Base-by-base conservation (phyloP, 2,113 vertebrate species). In the Chunga burmeisteri region DNA sequence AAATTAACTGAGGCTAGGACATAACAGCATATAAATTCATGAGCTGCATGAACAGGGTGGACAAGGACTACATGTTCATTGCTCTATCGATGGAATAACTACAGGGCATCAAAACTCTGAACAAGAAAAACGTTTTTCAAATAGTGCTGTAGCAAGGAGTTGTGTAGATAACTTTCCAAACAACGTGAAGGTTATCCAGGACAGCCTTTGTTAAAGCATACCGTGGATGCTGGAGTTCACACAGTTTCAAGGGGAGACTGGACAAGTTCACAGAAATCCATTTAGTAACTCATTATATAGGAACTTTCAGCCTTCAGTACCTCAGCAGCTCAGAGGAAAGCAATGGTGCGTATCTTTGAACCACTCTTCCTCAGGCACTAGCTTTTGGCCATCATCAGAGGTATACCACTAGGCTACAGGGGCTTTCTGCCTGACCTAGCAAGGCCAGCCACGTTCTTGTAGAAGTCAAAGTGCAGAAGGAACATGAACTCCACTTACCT, bases 201-300 rank as follows among this genome's bases (percentile, higher is more conserved):
- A 94, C 85, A 91, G 81, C 36, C 22, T 83, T 93, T 87, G 85
- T 90, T 93, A 89, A 84, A 92, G 52, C 86, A 49, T 19, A 63
- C n/a, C 67, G 18, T 34, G 71, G 71, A 88, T 62, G 9, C 34
- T 68, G 70, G 46, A 80, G 66, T 91, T 95, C 66, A 91, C 70
- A 29, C 29, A 71, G 50, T 80, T 93, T 94, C 87, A 88, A 95
- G 73, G 66, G 17, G 63, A 94, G 49, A 82, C 44, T 42, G 79
- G 70, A 82, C 84, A 90, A 97, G 65, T 89, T 71, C 80, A 90
- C 62, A 89, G 81, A 91, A 93, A 79, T 52, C 52, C 44, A 82
- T 72, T 75, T 72, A 90, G 70, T 96, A 96, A 95, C 90, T 96
- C 90, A 90, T 91, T 93, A 96, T 62, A 85, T 50, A 65, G 26